Evolutionary conservation across 2,888 invertebrate genomes (phyloP).

Genomic region (Pasiphila rectangulata): DNA sequence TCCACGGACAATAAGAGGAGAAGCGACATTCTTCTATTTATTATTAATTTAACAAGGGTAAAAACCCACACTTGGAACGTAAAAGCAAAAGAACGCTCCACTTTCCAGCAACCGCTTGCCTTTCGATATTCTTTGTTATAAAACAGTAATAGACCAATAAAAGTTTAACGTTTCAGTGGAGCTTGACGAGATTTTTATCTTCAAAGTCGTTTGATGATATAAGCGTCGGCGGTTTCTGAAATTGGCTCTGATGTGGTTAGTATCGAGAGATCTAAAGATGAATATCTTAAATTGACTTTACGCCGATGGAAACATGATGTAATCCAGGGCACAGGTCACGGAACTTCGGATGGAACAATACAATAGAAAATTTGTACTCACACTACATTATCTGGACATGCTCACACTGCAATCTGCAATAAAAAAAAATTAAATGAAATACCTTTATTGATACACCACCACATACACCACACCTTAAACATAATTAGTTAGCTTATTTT

Average conservation of each 20-base stretch:
- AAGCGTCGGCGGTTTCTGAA: conserved; percentile 33
- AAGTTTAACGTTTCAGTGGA: conserved; percentile 49
- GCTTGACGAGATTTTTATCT: conserved; percentile 37
- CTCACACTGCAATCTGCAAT: conserved; percentile 41
- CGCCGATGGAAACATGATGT: neutral
- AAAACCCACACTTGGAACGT: conserved; percentile 27
- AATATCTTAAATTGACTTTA: conserved; percentile 14
- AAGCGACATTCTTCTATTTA: no score
- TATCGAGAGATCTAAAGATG: conserved; percentile 17
- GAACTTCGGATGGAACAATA: no score
- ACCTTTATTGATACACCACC: no score
- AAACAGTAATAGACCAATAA: conserved; percentile 55
- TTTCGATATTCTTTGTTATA: conserved; percentile 59
- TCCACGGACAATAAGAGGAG: no score
- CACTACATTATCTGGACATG: conserved; percentile 41
- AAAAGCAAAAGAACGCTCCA: conserved; percentile 30
- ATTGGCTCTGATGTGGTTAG: conserved; percentile 29
- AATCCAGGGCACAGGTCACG: no score
- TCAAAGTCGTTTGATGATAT: conserved; percentile 34
- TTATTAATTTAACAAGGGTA: neutral
- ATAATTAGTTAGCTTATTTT: no score
- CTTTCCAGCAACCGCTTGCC: conserved; percentile 42
- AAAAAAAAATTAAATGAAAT: conserved; percentile 18
- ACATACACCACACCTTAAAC: no score
- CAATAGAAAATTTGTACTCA: conserved; percentile 36